These are phyloP conservation scores for Astyanax mexicanus DNA, from an alignment of 2,797 vertebrate species.

Conservation along the genomic window DNA sequence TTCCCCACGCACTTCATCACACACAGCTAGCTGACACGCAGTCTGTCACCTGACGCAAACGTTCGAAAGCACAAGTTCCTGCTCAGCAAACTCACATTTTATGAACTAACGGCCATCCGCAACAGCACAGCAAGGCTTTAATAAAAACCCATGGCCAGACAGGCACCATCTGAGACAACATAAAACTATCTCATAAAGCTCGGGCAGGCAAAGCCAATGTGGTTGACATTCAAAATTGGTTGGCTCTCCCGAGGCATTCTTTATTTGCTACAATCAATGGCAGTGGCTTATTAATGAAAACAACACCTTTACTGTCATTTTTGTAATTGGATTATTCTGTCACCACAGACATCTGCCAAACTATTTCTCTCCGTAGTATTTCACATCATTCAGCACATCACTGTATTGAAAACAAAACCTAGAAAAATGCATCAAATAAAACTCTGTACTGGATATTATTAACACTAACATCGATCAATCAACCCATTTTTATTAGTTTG, in stretches of 20 bases:
- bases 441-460: neutral
- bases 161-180: slow-evolving; percentile 46
- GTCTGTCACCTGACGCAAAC: slow-evolving; percentile 3
- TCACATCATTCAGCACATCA: neutral
- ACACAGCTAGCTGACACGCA: slow-evolving; percentile 23
- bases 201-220: slow-evolving; percentile 46
- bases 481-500: neutral
- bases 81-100: slow-evolving; percentile 20
- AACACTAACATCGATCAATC: neutral
- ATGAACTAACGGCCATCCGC: slow-evolving; percentile 23
- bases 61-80: slow-evolving; percentile 13
- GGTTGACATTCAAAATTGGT: slow-evolving; percentile 53
- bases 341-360: slow-evolving; percentile 2
- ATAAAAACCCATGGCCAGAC: slow-evolving; percentile 39
- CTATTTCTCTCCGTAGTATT: slow-evolving; percentile 1
- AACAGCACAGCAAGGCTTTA: slow-evolving; percentile 32
- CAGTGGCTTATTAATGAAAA: slow-evolving; percentile 29
- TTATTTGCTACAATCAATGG: slow-evolving; percentile 46
- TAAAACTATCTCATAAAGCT: slow-evolving; percentile 46
- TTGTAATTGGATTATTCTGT: slow-evolving; percentile 37
- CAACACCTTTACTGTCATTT: slow-evolving; percentile 33
- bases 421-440: neutral
- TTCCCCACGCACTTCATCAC: slow-evolving; percentile 14
- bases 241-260: slow-evolving; percentile 32
- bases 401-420: neutral